Evolutionary conservation across 2,113 vertebrate species (phyloP), one percentile per base, ranked within the genome.

Genomic region (Erinaceus europaeus): DNA sequence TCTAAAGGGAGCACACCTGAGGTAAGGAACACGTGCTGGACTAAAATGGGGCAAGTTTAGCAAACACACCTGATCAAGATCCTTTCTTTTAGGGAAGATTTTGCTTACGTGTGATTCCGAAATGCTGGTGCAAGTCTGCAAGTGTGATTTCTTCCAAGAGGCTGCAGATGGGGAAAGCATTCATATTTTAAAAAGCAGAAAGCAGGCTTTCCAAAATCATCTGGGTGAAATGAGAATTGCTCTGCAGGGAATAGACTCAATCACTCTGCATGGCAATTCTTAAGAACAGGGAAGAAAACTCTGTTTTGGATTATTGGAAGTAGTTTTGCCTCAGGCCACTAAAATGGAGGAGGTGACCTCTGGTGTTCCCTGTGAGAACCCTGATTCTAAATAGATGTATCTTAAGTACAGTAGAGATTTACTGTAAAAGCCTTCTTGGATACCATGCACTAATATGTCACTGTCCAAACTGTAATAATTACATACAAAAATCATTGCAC

Each of bases 281-380:
- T 73, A 36, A 64, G 40, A 85, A 69, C 0, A 38, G 4, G 27
- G 32, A 36, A 71, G 46, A 74, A 18, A 59, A 80, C 8, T 84
- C 27, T 88, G 80, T 88, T 25, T 81, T 40, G 3, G n/a, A 76
- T 92, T 78, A 81, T 86, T 83, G 90, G 80, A 90, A 80, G 20
- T 72, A 83, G 46, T 23, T 92, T 88, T 92, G 75, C 67, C 57
- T 62, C 64, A 85, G 88, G 62, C 32, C 62, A 78, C 46, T 8
- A 71, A 42, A 84, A 74, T 20, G 34, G 10, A 74, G 50, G 42
- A 72, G 42, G 14, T 55, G 55, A 86, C 34, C 40, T 91, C 46
- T 77, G 36, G 25, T 79, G 7, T 21, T 82, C 32, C 44, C 72
- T 11, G 12, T 20, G 65, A 83, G 50, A 76, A 7, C 17, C 57